These are phyloP conservation scores for Erpobdella octoculata DNA, from an alignment of 2,888 invertebrate genomes.

Conservation along the genomic window DNA sequence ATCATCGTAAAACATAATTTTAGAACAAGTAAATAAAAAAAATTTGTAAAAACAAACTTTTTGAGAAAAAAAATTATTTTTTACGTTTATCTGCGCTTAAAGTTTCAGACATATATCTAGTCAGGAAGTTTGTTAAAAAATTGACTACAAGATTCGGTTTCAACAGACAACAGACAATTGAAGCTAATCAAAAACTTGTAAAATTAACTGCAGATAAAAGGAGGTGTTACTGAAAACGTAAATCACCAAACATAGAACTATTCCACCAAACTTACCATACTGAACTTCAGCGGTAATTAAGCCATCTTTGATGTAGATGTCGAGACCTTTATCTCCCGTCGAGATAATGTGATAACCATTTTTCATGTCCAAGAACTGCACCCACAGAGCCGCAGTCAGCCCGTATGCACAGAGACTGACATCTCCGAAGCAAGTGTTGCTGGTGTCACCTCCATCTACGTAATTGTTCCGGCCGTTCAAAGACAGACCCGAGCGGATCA, in stretches of 20 bases:
- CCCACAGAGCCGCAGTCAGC: slow-evolving; percentile 44
- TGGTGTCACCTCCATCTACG: slow-evolving; percentile 42
- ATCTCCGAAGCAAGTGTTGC: slow-evolving; percentile 41
- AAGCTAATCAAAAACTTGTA: too few species aligned
- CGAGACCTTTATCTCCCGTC: slow-evolving; percentile 41
- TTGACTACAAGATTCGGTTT: too few species aligned
- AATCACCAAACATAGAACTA: too few species aligned
- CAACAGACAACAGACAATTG: too few species aligned
- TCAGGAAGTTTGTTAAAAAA: too few species aligned
- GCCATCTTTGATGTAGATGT: slow-evolving; percentile 38
- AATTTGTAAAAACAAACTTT: too few species aligned
- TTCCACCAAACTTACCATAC: slow-evolving; percentile 34
- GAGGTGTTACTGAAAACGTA: slow-evolving; percentile 31
- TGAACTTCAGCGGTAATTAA: slow-evolving; percentile 40
- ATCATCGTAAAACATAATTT: too few species aligned
- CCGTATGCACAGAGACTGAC: slow-evolving; percentile 43
- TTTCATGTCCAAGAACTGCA: slow-evolving; percentile 39
- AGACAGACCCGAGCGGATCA: slow-evolving; percentile 42
- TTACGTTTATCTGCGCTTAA: too few species aligned
- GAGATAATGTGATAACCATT: slow-evolving; percentile 40
- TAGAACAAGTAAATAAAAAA: too few species aligned
- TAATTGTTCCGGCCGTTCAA: slow-evolving; percentile 43
- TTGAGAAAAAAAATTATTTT: too few species aligned
- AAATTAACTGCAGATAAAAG: too few species aligned
- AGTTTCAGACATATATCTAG: too few species aligned